phyloP scores from a whole-genome alignment of 2,888 invertebrate species.

The Antitype chi region DNA sequence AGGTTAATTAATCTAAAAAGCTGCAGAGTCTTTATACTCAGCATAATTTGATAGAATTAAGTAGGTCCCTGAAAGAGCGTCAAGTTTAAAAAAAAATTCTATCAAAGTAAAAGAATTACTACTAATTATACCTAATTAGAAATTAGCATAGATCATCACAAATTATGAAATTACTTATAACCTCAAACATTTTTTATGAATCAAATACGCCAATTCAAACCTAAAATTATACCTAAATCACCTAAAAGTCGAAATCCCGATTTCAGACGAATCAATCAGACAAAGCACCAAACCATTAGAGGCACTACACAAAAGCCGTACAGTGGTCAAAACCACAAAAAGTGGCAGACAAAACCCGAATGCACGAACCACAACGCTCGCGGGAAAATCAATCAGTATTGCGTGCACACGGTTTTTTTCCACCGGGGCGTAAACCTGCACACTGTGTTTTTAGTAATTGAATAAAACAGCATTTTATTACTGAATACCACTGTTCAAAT shows the following conservation, averaged over 20 bases:
- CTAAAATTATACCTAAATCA: slow-evolving; percentile 22
- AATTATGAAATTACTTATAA: neutral
- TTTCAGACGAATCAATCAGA: slow-evolving; percentile 69
- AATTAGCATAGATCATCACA: no score
- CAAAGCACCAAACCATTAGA: slow-evolving; percentile 62
- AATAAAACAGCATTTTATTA: slow-evolving; percentile 65
- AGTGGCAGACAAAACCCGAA: slow-evolving; percentile 69
- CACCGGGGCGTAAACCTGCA: slow-evolving; percentile 38
- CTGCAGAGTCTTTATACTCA: neutral
- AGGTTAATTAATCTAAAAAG: neutral
- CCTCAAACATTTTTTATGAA: neutral
- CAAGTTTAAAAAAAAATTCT: neutral
- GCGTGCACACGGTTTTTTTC: slow-evolving; percentile 60
- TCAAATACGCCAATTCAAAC: neutral
- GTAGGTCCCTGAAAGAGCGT: neutral
- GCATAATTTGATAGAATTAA: neutral
- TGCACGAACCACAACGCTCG: slow-evolving; percentile 67
- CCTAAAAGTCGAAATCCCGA: slow-evolving; percentile 37
- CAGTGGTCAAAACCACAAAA: slow-evolving; percentile 69
- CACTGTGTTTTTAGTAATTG: slow-evolving; percentile 63
- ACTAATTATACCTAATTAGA: neutral
- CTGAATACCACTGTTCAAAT: slow-evolving; percentile 55
- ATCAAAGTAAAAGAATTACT: neutral
- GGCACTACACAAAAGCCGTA: slow-evolving; percentile 60
- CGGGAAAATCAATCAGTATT: slow-evolving; percentile 73